phyloP scores from a whole-genome alignment of 92 coral and sea anemone species.

The Parazoanthus darwini region DNA sequence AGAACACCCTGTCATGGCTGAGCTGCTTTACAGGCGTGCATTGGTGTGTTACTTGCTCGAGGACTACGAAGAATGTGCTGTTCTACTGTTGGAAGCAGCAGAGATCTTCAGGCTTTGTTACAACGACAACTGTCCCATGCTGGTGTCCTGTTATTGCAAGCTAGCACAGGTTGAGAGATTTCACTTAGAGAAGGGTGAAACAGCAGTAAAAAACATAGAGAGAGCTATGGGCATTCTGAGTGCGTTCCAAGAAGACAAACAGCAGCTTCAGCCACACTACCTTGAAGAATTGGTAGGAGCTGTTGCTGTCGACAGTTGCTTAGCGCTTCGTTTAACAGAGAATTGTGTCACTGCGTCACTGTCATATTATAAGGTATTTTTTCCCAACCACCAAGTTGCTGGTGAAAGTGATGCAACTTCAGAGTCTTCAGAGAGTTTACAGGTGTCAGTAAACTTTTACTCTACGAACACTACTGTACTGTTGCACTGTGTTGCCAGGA shows the following conservation, averaged over 20 bases:
- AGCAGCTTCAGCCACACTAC: not conserved
- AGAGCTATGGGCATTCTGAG: constrained; percentile 11
- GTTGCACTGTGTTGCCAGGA: not conserved
- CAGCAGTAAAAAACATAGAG: constrained; percentile 6
- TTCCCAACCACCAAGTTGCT: not conserved
- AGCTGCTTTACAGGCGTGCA: constrained; percentile 1
- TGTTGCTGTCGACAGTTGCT: constrained; percentile 9
- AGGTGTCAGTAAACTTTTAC: not conserved
- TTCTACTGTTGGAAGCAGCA: not conserved
- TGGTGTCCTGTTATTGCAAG: constrained; percentile 5
- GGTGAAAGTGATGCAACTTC: not conserved
- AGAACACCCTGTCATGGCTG: constrained; percentile 19
- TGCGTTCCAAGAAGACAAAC: not conserved
- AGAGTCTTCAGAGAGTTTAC: not conserved
- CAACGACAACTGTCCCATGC: not conserved
- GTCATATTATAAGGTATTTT: not conserved
- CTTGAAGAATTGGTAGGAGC: constrained; percentile 9
- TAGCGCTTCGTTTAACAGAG: not conserved
- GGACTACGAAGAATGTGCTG: constrained; percentile 5
- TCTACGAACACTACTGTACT: not conserved
- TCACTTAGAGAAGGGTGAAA: not conserved
- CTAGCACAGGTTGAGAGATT: not conserved
- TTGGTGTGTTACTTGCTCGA: constrained; percentile 4
- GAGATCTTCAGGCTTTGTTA: not conserved
- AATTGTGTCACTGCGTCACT: not conserved